Evolutionary conservation across 2,113 vertebrate genomes (phyloP).

Genomic region (Tetraodon nigroviridis): DNA sequence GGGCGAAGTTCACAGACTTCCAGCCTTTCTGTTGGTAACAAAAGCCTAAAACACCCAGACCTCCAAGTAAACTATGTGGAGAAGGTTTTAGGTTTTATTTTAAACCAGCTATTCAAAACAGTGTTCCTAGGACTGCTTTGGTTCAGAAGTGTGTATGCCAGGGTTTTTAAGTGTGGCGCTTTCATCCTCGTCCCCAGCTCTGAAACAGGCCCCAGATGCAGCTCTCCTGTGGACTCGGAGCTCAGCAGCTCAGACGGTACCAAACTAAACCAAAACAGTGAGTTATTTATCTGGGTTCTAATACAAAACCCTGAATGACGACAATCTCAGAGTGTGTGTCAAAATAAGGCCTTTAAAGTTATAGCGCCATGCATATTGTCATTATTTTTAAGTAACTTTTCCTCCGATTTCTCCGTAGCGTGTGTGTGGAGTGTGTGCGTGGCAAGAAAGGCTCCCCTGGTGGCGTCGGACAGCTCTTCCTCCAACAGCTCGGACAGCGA

Average conservation of each 20-base stretch:
- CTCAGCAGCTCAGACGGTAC: slow-evolving; percentile 41
- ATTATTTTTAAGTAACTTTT: not conserved
- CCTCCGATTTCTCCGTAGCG: slow-evolving; percentile 54
- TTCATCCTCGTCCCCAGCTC: slow-evolving; percentile 73
- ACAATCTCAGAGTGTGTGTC: too few relatives aligned
- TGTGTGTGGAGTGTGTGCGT: slow-evolving; percentile 86
- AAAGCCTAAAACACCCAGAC: slow-evolving; percentile 28
- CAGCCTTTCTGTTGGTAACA: slow-evolving; percentile 96
- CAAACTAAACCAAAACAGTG: slow-evolving; percentile 71
- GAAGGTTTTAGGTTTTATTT: too few relatives aligned
- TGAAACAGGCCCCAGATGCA: slow-evolving; percentile 85
- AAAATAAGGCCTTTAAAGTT: too few relatives aligned
- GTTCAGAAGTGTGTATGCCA: not conserved
- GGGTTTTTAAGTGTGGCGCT: slow-evolving; percentile 1
- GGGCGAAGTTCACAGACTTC: slow-evolving; percentile 91
- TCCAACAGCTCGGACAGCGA: slow-evolving; percentile 81
- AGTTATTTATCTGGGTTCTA: slow-evolving; percentile 40
- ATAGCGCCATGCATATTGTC: not conserved
- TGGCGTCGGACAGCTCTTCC: slow-evolving; percentile 84
- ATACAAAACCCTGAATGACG: not conserved
- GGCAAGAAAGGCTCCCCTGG: slow-evolving; percentile 78
- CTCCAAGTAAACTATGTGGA: not conserved
- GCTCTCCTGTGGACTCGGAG: slow-evolving; percentile 80
- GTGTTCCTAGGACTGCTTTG: not conserved
- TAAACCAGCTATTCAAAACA: too few relatives aligned